Base-by-base conservation (phyloP, 2,888 invertebrate species). In the Spisula solida region DNA sequence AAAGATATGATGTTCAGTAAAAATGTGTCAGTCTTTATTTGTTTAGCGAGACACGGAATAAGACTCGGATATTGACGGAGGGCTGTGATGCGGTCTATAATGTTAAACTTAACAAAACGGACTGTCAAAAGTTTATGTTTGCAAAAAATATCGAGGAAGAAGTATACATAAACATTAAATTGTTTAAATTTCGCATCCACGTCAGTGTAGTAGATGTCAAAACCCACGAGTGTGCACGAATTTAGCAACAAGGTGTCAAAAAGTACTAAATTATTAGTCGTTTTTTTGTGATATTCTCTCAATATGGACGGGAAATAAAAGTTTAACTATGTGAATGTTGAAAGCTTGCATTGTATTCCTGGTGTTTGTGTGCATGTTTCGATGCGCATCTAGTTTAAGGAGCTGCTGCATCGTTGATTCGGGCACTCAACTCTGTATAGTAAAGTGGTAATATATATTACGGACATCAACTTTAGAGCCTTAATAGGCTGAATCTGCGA, bases 11-110 rank as follows among this genome's bases (percentile, higher is more conserved):
- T 12, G 10, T 16, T 75, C 31, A 0, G 34, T 75, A 14, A 31
- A 75, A 16, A 75, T 31, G 12, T 75, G 31, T 34, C 31, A 14
- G 18, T 75, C 75, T 75, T 75, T 75, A 75, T 75, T 75, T 75
- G 75, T 75, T 75, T 75, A 75, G 75, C 25, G 18, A 16, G 75
- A 75, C 75, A 75, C 6, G 18, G 34, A 31, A 25, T 75, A 5
- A 41, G 18, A 75, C 75, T 31, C 16, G 8, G 34, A 75, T 75
- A 75, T 75, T 75, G 75, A 75, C 31, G 75, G 75, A 31, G 1
- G 6, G 16, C 34, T 75, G 12, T 75, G 18, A 18, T 75, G 34
- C 12, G 75, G 75, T 31, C 75, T 75, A 34, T 34, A 75, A 10
- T 75, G 25, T 75, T 31, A 75, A 25, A 66, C 6, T 66, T 66